phyloP scores from a whole-genome alignment of 2,113 vertebrate species.

The Rhinoptilus africanus region DNA sequence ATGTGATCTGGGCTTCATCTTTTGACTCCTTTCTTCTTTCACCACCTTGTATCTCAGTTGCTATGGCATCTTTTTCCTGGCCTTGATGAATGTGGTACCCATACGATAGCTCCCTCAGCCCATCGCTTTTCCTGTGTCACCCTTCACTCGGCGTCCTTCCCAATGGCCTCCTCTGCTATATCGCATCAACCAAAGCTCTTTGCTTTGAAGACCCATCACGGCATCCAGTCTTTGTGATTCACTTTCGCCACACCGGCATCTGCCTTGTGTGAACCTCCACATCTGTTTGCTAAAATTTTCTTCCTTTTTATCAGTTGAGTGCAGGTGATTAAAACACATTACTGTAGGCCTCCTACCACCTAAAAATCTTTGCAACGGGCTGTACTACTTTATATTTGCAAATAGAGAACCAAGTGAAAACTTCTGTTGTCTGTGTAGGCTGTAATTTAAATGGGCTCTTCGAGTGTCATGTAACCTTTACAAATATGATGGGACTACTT shows the following conservation, averaged over 20 bases:
- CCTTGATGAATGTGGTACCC: not conserved
- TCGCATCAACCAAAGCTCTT: fast-evolving
- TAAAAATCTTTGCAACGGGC: not conserved
- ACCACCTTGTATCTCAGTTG: not conserved
- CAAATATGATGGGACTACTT: not conserved
- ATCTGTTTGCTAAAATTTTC: not conserved
- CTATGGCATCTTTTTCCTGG: not conserved
- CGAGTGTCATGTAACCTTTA: not conserved
- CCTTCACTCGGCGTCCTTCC: not conserved
- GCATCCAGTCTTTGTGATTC: not conserved
- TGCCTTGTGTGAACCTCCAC: not conserved
- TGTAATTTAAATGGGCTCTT: not conserved
- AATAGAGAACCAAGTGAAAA: not conserved
- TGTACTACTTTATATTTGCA: not conserved
- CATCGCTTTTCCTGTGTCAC: not conserved
- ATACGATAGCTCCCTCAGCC: fast-evolving
- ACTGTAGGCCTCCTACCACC: not conserved
- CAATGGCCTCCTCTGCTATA: not conserved
- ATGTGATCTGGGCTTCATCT: not conserved
- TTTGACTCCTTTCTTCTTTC: not conserved
- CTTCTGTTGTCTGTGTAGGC: not conserved
- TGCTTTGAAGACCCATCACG: not conserved
- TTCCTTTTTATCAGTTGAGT: not conserved
- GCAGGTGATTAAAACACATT: not conserved
- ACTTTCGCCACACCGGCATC: not conserved